Conservation (phyloP, 2,888 invertebrate genomes). For the Ophioninae sp. region DNA sequence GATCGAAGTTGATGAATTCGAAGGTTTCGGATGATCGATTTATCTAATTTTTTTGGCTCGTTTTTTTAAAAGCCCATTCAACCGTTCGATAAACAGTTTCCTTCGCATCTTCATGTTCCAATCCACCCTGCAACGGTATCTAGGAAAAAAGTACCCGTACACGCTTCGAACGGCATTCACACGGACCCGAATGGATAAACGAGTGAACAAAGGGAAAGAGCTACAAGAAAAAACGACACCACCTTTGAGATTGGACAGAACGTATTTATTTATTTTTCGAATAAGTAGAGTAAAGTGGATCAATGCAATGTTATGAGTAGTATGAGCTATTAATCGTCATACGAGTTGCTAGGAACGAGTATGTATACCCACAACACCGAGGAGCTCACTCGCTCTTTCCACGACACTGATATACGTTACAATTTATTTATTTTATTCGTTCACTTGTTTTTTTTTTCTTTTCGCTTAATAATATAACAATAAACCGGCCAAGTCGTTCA, state of each 20-base stretch:
- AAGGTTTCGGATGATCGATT: background rate
- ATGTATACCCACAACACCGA: constrained; percentile 81
- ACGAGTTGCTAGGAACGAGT: constrained; percentile 81
- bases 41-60: too few species aligned
- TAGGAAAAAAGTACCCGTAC: too few species aligned
- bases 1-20: background rate
- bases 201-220: constrained; percentile 23
- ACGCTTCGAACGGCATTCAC: background rate
- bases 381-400: constrained; percentile 79
- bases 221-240: background rate
- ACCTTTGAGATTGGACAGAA: constrained; percentile 78
- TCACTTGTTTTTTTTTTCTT: constrained; percentile 23
- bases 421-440: constrained; percentile 63
- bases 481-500: constrained; percentile 45
- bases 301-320: constrained; percentile 80
- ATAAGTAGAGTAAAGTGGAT: constrained; percentile 80
- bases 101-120: too few species aligned
- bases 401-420: constrained; percentile 80
- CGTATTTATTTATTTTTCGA: constrained; percentile 80
- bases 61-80: too few species aligned
- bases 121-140: too few species aligned
- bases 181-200: constrained; percentile 7
- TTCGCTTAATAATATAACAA: constrained; percentile 53
- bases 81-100: too few species aligned
- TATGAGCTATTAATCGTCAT: constrained; percentile 80